A percentile compares a stretch with the other conserved stretches of the same genome.
phyloP scores from a whole-genome alignment of 2,797 vertebrate genomes.

The Masticophis lateralis region DNA sequence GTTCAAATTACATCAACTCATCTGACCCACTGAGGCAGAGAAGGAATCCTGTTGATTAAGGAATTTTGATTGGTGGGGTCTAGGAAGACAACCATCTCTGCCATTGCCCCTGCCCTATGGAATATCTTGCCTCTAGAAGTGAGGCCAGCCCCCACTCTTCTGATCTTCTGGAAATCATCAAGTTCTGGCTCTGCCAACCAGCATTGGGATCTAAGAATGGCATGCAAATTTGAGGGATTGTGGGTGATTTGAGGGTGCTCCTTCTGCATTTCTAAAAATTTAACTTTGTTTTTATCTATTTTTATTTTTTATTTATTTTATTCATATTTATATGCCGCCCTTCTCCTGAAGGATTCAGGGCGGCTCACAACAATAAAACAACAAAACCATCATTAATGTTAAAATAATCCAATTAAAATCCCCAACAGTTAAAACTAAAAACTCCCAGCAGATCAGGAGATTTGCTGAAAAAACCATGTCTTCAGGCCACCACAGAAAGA shows the following conservation, averaged over 20 bases:
- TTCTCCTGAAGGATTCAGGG: too few relatives aligned
- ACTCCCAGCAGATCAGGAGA: too few relatives aligned
- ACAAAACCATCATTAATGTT: too few relatives aligned
- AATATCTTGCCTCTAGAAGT: background rate
- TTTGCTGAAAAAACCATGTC: too few relatives aligned
- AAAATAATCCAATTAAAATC: too few relatives aligned
- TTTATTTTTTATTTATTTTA: too few relatives aligned
- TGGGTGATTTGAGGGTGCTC: background rate
- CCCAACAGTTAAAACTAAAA: too few relatives aligned
- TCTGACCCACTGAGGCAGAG: background rate
- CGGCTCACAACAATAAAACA: too few relatives aligned
- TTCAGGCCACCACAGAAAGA: too few relatives aligned
- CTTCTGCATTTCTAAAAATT: background rate
- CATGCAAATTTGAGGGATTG: background rate
- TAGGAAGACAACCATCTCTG: background rate
- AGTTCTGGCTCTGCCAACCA: background rate
- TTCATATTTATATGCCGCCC: too few relatives aligned
- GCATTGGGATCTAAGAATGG: background rate
- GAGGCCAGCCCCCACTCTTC: background rate
- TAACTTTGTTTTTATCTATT: background rate
- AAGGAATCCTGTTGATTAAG: background rate
- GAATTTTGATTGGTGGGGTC: background rate
- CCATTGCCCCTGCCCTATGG: background rate
- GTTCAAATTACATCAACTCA: background rate
- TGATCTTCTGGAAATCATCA: background rate